Base-by-base conservation (phyloP, 30 jellyfish, hydroid and myxozoan species). In the Chrysaora quinquecirrha region DNA sequence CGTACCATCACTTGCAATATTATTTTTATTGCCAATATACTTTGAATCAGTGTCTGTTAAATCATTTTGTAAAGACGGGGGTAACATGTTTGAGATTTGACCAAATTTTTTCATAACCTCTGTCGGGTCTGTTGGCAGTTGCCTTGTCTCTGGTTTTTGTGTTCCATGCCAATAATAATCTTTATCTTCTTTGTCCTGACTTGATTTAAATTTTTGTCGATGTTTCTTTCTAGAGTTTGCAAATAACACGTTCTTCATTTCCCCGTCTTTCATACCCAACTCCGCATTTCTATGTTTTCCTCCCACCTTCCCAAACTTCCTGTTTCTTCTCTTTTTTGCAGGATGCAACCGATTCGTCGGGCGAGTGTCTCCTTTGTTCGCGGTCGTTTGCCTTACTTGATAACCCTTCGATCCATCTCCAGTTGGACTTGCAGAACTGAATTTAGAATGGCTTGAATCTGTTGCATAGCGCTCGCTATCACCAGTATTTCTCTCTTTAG, bases 111-210 rank as follows among this genome's bases (percentile, higher is more conserved):
- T 6, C n/a, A 82, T 68, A 61, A 60, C 75, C 38, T 82, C 92
- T 0, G 87, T 34, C 24, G 94, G 88, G 18, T 60, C 74, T 2
- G 94, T 74, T 1, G 94, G 94, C n/a, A 85, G 62, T 75, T 85
- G 95, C 67, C 95, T 64, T 28, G 89, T 75, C 46, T 85, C 95
- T 1, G 95, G 88, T 64, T 74, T 74, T 12, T 60, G 84, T 19
- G 95, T 85, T 10, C 87, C 89, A 35, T 85, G 87, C 95, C 95
- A 85, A 52, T 23, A 34, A 67, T 82, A 82, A 34, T 75, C 95
- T 43, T 75, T 85, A 52, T 85, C 95, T 20, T 75, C 83, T 11
- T 27, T 30, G 23, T 33, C 31, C 19, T 27, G 25, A 4, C 18
- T 64, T 14, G 28, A 12, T 49, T 23, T 73, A 49, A 34, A 2